These are phyloP conservation scores for Cephus nigrinus DNA, from an alignment of 2,888 invertebrate species.

Conservation along the genomic window DNA sequence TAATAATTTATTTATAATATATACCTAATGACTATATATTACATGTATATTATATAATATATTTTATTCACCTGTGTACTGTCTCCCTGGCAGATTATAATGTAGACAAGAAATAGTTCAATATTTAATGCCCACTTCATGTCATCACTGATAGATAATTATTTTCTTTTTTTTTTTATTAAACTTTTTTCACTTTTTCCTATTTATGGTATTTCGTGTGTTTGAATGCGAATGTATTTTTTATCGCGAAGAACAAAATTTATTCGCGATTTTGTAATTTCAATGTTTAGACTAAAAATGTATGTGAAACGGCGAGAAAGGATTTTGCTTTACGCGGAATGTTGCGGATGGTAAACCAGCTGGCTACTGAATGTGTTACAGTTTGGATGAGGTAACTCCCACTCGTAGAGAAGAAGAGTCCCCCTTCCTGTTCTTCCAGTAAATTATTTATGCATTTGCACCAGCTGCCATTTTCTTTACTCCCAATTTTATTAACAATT, in stretches of 20 bases:
- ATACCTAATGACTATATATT: background rate
- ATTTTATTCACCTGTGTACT: constrained; percentile 15
- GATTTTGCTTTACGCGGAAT: constrained; percentile 16
- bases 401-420: background rate
- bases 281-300: background rate
- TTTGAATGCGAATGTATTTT: background rate
- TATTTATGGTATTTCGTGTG: background rate
- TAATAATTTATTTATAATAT: background rate
- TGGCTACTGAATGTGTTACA: constrained; percentile 21
- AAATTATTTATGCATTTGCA: background rate
- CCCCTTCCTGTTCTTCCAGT: background rate
- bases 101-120: constrained; percentile 19
- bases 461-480: background rate
- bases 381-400: constrained; percentile 19
- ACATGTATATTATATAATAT: background rate
- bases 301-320: background rate
- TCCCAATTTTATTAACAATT: background rate
- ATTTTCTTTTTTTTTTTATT: constrained; percentile 6
- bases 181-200: background rate
- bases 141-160: constrained; percentile 17
- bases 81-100: constrained; percentile 18
- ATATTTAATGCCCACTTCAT: constrained; percentile 22
- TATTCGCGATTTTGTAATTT: background rate
- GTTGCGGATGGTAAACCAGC: constrained; percentile 19
- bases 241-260: background rate